Evolutionary conservation across 2,113 vertebrate genomes (phyloP), one percentile per base, ranked within the genome.

Genomic region (Cebus imitator): DNA sequence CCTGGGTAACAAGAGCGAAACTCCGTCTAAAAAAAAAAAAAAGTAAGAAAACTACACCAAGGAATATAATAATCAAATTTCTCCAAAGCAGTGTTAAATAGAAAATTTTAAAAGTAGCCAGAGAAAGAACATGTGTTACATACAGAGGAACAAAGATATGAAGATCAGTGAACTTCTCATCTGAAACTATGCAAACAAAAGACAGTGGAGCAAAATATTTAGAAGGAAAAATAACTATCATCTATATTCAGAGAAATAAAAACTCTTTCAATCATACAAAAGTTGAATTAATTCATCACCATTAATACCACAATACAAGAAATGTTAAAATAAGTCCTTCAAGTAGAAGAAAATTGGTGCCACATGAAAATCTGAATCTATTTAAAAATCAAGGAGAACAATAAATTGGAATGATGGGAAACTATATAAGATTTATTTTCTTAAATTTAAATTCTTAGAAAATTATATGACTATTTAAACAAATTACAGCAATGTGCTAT

Each of bases 281-380:
- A 89, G 68, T 35, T 85, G 45, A 83, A 94, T 66, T 50, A 89
- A 81, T 75, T 84, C 27, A 80, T 88, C 21, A 17, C 14, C 55
- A 94, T 58, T 32, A 55, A 70, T 25, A 72, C 14, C 25, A 57
- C 43, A 55, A 45, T 50, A 50, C 6, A 78, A 78, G 70, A 90
- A 90, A 84, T 37, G 12, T 58, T 91, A 66, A 90, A 83, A 72
- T 14, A 90, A 87, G 9, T 17, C 76, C 76, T 90, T 73, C 43
- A 87, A 83, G 27, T 35, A 95, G 68, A 75, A 86, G 73, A 43
- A 87, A 94, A 78, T 76, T 58, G 21, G 81, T 90, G 27, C 57
- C 78, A 90, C 40, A 23, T 90, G 30, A 95, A 89, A 96, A 87
- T 91, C 52, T 55, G 20, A 9, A 87, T 95, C 50, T 78, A 72